Evolutionary conservation across 2,797 vertebrate genomes (phyloP).

Genomic region (Cynodonichthys magdalenae): DNA sequence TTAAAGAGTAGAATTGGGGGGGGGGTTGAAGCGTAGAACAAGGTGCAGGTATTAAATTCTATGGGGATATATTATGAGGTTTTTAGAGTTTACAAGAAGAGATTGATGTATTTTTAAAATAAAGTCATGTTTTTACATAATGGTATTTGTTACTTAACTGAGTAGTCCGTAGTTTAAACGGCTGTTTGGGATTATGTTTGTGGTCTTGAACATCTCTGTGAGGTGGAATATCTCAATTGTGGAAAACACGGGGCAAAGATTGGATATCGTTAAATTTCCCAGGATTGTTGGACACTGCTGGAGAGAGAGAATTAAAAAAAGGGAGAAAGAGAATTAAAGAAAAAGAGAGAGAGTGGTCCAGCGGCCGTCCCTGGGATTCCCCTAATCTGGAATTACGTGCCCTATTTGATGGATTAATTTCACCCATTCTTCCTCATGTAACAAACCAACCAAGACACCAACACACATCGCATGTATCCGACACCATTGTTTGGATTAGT

Average conservation of each 20-base stretch:
- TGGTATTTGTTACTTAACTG: slow-evolving; percentile 29
- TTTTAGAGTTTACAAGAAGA: slow-evolving; percentile 48
- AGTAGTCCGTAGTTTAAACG: slow-evolving; percentile 56
- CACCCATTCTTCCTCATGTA: slow-evolving; percentile 67
- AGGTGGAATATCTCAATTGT: slow-evolving; percentile 78
- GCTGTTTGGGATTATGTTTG: slow-evolving; percentile 68
- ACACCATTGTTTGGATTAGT: slow-evolving; percentile 80
- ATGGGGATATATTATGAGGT: slow-evolving; percentile 50
- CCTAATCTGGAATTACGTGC: slow-evolving; percentile 82
- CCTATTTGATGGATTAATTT: slow-evolving; percentile 82
- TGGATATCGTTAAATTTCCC: slow-evolving; percentile 81
- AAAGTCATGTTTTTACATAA: slow-evolving; percentile 44
- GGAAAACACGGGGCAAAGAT: slow-evolving; percentile 80
- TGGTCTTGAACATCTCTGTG: slow-evolving; percentile 63
- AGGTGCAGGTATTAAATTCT: slow-evolving; percentile 46
- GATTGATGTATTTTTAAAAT: slow-evolving; percentile 37
- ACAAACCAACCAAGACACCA: slow-evolving; percentile 65
- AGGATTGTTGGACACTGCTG: slow-evolving; percentile 80
- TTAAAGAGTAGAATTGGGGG: too few species aligned
- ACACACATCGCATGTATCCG: slow-evolving; percentile 68
- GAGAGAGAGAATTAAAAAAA: slow-evolving; percentile 56
- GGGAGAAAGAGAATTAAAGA: slow-evolving; percentile 45
- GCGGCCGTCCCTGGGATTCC: slow-evolving; percentile 78
- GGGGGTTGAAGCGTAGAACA: slow-evolving; percentile 58
- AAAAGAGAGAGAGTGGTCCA: slow-evolving; percentile 77